Base-by-base conservation (phyloP, 2,797 vertebrate genomes). In the Eleutherodactylus coqui region DNA sequence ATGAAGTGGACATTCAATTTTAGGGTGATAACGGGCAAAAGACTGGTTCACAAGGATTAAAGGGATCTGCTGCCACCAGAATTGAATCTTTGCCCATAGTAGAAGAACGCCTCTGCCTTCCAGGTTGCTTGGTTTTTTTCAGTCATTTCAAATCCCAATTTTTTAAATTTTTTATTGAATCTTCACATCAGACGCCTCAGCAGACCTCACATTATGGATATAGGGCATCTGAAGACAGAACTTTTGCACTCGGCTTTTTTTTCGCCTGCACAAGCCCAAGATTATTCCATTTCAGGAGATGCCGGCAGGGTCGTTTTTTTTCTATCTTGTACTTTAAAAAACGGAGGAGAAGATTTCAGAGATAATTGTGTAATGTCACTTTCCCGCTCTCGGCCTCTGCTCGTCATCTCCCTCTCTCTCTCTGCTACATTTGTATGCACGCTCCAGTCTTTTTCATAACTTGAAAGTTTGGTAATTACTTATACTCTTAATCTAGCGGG, bases 301-400 rank as follows among this genome's bases (percentile, higher is more conserved):
- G 17, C 34, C 9, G 49, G n/a, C 32, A 70, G 34, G 64, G 62
- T 10, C 16, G 9, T 45, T 4, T 49, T 4, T 49, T 81, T 53
- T 70, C 45, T 45, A 51, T 49, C 21, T n/a, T 51, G 6, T 69
- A 49, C 38, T 67, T 67, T 27, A 80, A 41, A 24, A 75, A 62
- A 5, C n/a, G 62, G n/a, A 58, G 32, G 41, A 29, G 17, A 77
- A 55, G 64, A 85, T 79, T 34, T 14, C 45, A 60, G 51, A 75
- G 77, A 85, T 80, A 85, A 80, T 75, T 73, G 67, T 49, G 45
- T 29, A 58, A 49, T 64, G 27, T 79, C 64, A 6, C 64, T 72
- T n/a, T 51, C 60, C 69, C 11, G 3, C 41, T 79, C 38, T 14
- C 45, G 29, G 11, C n/a, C 81, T 16, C 27, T 2, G 2, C 27